A percentile compares a stretch with the other conserved stretches of the same genome.
These are phyloP conservation scores for Cyprinella venusta DNA, from an alignment of 2,797 vertebrate species.

Conservation along the genomic window DNA sequence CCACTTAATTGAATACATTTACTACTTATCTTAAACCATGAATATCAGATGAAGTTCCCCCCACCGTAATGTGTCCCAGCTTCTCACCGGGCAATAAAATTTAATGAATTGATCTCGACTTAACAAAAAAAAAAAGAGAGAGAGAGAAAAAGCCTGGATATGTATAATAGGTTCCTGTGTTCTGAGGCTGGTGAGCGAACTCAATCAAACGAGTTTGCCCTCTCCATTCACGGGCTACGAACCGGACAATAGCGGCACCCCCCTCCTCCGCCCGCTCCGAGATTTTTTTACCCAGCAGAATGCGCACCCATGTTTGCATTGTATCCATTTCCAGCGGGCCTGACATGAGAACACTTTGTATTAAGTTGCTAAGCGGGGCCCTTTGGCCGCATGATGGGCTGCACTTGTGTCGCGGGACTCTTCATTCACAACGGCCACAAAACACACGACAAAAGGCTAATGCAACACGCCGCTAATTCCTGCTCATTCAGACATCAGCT, in stretches of 20 bases:
- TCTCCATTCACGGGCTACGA: slow-evolving; percentile 84
- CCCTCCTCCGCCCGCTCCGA: slow-evolving; percentile 73
- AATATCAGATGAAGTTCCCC: slow-evolving; percentile 99
- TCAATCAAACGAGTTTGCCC: slow-evolving; percentile 99
- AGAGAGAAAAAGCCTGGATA: slow-evolving; percentile 81
- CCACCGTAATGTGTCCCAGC: slow-evolving; percentile 97
- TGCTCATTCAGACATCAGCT: slow-evolving; percentile 94
- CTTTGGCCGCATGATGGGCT: slow-evolving; percentile 99
- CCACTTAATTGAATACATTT: slow-evolving; percentile 99
- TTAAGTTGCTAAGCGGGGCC: slow-evolving; percentile 95
- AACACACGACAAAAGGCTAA: slow-evolving; percentile 99
- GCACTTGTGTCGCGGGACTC: slow-evolving; percentile 97
- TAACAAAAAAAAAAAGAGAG: slow-evolving; percentile 88
- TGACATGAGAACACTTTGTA: slow-evolving; percentile 99
- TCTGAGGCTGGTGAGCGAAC: slow-evolving; percentile 98
- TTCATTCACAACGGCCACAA: slow-evolving; percentile 96
- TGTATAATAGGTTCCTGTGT: slow-evolving; percentile 88
- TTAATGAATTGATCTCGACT: slow-evolving; percentile 99
- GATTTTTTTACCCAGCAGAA: slow-evolving; percentile 93
- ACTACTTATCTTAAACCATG: slow-evolving; percentile 99
- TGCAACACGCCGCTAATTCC: slow-evolving; percentile 98
- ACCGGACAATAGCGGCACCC: slow-evolving; percentile 85
- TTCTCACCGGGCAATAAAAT: slow-evolving; percentile 99
- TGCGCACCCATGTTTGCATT: slow-evolving; percentile 99
- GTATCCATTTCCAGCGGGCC: slow-evolving; percentile 99